A percentile compares a stretch with the other conserved stretches of the same genome.
These are phyloP conservation scores for Whitmania pigra DNA, from an alignment of 1,140 invertebrate species.

Conservation along the genomic window DNA sequence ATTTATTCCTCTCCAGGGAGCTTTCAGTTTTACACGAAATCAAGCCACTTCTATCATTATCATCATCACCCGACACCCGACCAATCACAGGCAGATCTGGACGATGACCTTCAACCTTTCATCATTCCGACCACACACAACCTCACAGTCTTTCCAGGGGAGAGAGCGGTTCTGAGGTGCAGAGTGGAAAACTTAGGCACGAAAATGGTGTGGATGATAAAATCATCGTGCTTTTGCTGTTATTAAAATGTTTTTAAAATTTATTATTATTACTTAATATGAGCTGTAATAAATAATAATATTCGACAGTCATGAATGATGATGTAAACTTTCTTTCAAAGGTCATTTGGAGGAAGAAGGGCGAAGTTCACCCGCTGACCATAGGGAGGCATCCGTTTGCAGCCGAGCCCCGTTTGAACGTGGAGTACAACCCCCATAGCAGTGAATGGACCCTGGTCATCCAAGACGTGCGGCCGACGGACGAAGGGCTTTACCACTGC, in stretches of 20 bases:
- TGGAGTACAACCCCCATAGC: conserved; percentile 21
- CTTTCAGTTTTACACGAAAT: too few species aligned
- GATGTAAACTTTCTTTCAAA: neutral
- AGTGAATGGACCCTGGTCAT: conserved; percentile 26
- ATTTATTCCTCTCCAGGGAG: too few species aligned
- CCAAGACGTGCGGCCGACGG: conserved; percentile 21
- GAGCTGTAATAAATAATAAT: neutral
- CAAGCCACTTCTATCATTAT: too few species aligned
- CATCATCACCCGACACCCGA: too few species aligned
- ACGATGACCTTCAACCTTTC: neutral
- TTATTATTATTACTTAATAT: neutral
- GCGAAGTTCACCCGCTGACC: conserved; percentile 22
- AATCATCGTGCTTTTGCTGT: neutral
- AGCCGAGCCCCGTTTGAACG: conserved; percentile 20
- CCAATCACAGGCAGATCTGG: too few species aligned
- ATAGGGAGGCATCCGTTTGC: conserved; percentile 25
- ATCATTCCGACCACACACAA: neutral
- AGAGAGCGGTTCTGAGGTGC: conserved; percentile 6
- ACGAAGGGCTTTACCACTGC: conserved; percentile 24
- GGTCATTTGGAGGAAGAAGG: conserved; percentile 24
- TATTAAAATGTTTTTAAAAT: neutral
- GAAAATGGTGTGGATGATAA: conserved; percentile 38
- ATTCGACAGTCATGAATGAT: neutral
- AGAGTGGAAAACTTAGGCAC: conserved; percentile 6
- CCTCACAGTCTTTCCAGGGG: conserved; percentile 11